Evolutionary conservation across 2,113 vertebrate genomes (phyloP).

Genomic region (Chiloscyllium plagiosum): DNA sequence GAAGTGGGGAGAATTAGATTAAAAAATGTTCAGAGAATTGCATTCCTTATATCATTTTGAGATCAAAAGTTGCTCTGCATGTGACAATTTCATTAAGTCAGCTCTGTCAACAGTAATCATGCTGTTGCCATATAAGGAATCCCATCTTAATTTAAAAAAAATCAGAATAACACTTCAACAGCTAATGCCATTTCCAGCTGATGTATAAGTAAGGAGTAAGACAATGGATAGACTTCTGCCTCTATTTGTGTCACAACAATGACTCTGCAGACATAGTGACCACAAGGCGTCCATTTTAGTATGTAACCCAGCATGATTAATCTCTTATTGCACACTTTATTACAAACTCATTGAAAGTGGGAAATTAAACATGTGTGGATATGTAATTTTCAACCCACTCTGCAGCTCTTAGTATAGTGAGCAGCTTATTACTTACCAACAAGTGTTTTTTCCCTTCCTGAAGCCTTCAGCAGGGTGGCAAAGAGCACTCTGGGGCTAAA

Average conservation of each 20-base stretch:
- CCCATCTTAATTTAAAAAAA: neutral
- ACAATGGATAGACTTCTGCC: constrained; percentile 19
- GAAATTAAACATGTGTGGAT: constrained; percentile 65
- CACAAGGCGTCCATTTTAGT: neutral
- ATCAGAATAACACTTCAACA: neutral
- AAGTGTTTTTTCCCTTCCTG: constrained; percentile 39
- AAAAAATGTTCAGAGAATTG: neutral
- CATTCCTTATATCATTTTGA: constrained; percentile 5
- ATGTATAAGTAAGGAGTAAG: constrained; percentile 39
- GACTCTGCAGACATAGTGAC: constrained; percentile 51
- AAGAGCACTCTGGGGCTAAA: neutral
- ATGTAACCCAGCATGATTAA: neutral
- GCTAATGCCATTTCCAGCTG: neutral
- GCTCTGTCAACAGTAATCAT: neutral
- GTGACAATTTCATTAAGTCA: constrained; percentile 15
- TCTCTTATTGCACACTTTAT: constrained; percentile 56
- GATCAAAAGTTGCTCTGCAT: neutral
- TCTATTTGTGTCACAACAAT: constrained; percentile 50
- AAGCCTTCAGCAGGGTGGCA: neutral
- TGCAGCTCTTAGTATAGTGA: constrained; percentile 50
- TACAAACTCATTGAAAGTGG: constrained; percentile 58
- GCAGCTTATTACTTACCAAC: constrained; percentile 41
- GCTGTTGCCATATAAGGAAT: neutral
- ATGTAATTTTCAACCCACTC: constrained; percentile 53
- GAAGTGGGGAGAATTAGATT: neutral